Evolutionary conservation across 1,140 invertebrate species (phyloP).

Genomic region (Pristionchus pacificus): DNA sequence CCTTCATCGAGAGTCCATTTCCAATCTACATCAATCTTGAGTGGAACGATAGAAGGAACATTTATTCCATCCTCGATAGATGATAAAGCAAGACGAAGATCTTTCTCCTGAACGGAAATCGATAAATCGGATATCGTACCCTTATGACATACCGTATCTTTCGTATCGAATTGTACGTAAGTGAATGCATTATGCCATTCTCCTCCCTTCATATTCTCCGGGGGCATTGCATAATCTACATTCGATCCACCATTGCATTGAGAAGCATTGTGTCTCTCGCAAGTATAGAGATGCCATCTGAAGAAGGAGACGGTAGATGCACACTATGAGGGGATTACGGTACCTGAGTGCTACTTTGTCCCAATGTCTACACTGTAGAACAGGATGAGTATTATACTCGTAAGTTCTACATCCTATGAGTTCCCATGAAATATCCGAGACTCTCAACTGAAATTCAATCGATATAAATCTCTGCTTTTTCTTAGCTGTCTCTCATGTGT

Average conservation of each 20-base stretch:
- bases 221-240: slow-evolving; percentile 24
- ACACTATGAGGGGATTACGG: background rate
- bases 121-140: no score
- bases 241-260: slow-evolving; percentile 22
- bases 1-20: slow-evolving; percentile 18
- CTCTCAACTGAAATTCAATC: slow-evolving; percentile 21
- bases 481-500: background rate
- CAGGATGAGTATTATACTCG: slow-evolving; percentile 20
- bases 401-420: slow-evolving; percentile 30
- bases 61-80: no score
- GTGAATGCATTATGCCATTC: slow-evolving; percentile 27
- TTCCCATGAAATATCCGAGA: slow-evolving; percentile 20
- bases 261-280: background rate
- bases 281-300: slow-evolving; percentile 30
- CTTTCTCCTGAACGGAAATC: no score
- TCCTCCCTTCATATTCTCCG: slow-evolving; percentile 22
- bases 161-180: slow-evolving; percentile 26
- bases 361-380: slow-evolving; percentile 26
- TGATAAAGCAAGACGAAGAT: no score
- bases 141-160: no score
- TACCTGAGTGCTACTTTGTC: slow-evolving; percentile 30
- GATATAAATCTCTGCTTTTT: slow-evolving; percentile 3
- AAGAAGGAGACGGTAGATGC: background rate
- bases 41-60: slow-evolving; percentile 19
- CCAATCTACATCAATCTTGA: slow-evolving; percentile 33